A percentile compares a stretch with the other conserved stretches of the same genome.
phyloP scores from a whole-genome alignment of 2,113 vertebrate species.

The Hippolais icterina region DNA sequence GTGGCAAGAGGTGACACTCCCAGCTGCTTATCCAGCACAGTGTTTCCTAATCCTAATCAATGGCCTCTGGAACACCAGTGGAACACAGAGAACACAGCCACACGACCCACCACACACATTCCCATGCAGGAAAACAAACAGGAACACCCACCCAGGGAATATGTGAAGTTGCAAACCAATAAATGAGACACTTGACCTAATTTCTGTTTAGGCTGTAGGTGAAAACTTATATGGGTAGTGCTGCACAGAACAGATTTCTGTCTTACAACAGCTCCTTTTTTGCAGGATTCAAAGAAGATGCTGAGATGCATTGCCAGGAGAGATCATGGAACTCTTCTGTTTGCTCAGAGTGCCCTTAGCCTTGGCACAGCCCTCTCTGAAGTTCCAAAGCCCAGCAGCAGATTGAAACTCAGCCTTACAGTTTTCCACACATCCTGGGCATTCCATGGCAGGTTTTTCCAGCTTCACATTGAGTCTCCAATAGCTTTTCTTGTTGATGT shows the following conservation, averaged over 20 bases:
- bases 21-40: not conserved
- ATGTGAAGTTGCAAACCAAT: not conserved
- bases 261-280: not conserved
- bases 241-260: not conserved
- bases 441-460: not conserved
- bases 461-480: not conserved
- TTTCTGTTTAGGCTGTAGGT: not conserved
- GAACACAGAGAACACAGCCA: not conserved
- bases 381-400: not conserved
- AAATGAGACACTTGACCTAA: not conserved
- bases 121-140: rapidly evolving
- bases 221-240: not conserved
- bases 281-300: not conserved
- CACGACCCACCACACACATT: rapidly evolving
- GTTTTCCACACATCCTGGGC: not conserved
- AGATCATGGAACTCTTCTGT: not conserved
- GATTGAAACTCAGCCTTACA: rapidly evolving
- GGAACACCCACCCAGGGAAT: rapidly evolving
- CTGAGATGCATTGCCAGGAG: not conserved
- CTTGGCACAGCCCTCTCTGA: not conserved
- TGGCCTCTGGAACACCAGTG: not conserved
- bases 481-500: not conserved
- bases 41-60: not conserved
- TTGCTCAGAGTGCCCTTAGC: not conserved
- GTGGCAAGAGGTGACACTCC: not conserved